phyloP scores from a whole-genome alignment of 1,140 invertebrate genomes.

The Cyphomyrmex costatus region DNA sequence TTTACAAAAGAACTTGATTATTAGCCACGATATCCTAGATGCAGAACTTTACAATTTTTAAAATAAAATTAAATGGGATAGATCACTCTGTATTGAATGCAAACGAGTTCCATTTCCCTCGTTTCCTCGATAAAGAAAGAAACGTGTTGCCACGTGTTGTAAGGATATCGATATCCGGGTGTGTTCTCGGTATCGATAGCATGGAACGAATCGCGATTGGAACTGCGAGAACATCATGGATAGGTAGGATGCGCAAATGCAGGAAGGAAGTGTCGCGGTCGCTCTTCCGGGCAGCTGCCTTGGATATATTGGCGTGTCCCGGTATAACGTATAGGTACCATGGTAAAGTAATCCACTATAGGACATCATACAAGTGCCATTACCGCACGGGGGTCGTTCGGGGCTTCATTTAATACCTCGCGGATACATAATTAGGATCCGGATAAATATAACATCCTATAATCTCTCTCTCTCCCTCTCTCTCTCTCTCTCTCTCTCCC shows the following conservation, averaged over 20 bases:
- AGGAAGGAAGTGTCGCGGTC: conserved; percentile 87
- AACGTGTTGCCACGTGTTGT: not conserved
- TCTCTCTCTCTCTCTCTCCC: too few species aligned
- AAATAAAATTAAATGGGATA: not conserved
- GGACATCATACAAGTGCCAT: conserved; percentile 85
- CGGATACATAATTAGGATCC: conserved; percentile 79
- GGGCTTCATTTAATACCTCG: conserved; percentile 81
- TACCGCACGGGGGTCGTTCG: conserved; percentile 74
- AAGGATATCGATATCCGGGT: conserved; percentile 42
- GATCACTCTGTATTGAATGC: not conserved
- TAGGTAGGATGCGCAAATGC: conserved; percentile 77
- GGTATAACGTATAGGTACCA: conserved; percentile 73
- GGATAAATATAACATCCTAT: conserved; percentile 73
- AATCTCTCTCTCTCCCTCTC: not conserved
- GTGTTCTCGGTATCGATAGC: conserved; percentile 66
- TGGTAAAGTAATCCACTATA: conserved; percentile 86
- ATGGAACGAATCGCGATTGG: conserved; percentile 63
- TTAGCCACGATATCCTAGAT: not conserved
- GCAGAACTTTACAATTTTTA: not conserved
- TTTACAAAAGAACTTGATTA: not conserved
- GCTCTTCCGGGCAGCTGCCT: conserved; percentile 86
- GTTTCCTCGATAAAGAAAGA: not conserved
- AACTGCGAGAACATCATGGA: conserved; percentile 65
- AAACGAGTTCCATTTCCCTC: not conserved
- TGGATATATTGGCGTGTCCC: conserved; percentile 79